Evolutionary conservation across 2,888 invertebrate genomes (phyloP).

Genomic region (Koerneria pararmatus): DNA sequence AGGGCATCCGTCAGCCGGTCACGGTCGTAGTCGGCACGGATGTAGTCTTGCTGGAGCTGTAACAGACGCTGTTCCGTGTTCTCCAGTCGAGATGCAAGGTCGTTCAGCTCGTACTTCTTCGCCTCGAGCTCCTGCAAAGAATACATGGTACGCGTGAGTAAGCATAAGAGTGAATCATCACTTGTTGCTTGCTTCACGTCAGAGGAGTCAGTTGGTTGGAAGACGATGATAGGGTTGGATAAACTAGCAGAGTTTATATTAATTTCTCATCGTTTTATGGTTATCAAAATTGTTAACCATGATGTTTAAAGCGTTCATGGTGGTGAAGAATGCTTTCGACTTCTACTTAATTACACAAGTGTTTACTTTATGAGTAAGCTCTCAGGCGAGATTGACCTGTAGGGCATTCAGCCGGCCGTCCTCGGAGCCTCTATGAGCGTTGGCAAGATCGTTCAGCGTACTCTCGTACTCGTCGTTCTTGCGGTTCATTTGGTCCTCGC

Average conservation of each 20-base stretch:
- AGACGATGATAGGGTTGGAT: too few species aligned
- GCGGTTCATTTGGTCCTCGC: constrained; percentile 55
- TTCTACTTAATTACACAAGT: not conserved
- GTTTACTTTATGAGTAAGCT: not conserved
- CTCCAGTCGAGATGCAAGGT: constrained; percentile 54
- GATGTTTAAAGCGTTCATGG: not conserved
- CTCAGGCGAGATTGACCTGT: constrained; percentile 31
- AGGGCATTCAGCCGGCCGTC: constrained; percentile 55
- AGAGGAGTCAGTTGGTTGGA: too few species aligned
- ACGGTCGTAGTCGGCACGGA: constrained; percentile 53
- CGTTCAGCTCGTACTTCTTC: constrained; percentile 55
- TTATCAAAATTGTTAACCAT: not conserved
- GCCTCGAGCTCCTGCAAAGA: constrained; percentile 41
- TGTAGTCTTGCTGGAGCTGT: constrained; percentile 55
- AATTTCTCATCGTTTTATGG: too few species aligned
- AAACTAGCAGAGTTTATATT: too few species aligned
- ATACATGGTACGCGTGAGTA: too few species aligned
- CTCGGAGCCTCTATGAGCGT: constrained; percentile 52
- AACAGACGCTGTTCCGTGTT: constrained; percentile 53
- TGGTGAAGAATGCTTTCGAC: not conserved
- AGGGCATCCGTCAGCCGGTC: constrained; percentile 52
- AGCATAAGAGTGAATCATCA: too few species aligned
- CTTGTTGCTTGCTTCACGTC: too few species aligned
- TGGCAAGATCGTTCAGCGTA: constrained; percentile 53
- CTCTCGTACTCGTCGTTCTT: constrained; percentile 57